Percentiles rank a stretch among this genome's conserved stretches.
Evolutionary conservation across 1,140 invertebrate genomes (phyloP).

Genomic region (Zophobas morio): DNA sequence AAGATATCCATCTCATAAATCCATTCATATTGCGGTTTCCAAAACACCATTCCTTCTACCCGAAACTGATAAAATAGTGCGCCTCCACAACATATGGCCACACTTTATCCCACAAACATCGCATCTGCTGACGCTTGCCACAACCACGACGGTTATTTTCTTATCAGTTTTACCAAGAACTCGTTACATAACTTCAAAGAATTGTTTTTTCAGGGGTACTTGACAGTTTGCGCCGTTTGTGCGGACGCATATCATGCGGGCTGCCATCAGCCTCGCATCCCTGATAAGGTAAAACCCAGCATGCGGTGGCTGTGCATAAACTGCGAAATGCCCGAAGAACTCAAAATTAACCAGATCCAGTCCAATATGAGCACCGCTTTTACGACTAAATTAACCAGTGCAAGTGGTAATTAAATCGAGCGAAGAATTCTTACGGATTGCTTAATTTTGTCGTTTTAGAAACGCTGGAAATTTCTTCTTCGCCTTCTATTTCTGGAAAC

Average conservation of each 20-base stretch:
- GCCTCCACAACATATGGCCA: no score
- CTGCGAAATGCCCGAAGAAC: conserved; percentile 68
- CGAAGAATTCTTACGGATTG: neutral
- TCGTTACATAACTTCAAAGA: neutral
- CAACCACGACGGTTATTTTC: no score
- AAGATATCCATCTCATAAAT: no score
- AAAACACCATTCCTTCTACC: no score
- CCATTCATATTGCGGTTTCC: no score
- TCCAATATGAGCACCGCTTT: conserved; percentile 58
- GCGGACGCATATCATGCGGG: conserved; percentile 86
- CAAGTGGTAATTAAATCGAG: conserved; percentile 2
- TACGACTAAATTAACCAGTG: conserved; percentile 43
- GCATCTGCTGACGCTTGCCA: no score
- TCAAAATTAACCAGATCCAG: conserved; percentile 63
- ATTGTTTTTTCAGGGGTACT: conserved; percentile 71
- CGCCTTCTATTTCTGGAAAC: conserved; percentile 56
- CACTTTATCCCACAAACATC: no score
- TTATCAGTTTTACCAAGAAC: neutral
- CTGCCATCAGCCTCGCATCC: conserved; percentile 79
- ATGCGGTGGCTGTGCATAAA: conserved; percentile 74
- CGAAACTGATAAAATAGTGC: no score
- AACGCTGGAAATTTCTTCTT: conserved; percentile 30
- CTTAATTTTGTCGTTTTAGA: conserved; percentile 2
- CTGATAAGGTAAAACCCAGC: conserved; percentile 70
- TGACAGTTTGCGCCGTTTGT: conserved; percentile 85